Conservation (phyloP, 2,797 vertebrate species). For the Labroides dimidiatus region DNA sequence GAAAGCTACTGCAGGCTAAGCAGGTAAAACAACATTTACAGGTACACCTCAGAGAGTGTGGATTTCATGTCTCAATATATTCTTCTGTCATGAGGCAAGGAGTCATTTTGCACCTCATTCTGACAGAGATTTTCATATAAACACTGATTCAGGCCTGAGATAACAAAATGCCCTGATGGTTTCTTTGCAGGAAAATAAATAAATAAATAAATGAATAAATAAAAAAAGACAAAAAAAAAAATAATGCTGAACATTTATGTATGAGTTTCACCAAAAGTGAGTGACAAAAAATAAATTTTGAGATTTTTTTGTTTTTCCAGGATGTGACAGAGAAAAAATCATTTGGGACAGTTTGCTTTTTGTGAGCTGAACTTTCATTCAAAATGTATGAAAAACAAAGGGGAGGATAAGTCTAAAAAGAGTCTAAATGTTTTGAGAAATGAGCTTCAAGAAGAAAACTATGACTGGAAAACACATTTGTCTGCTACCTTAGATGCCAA, state of each 20-base stretch:
- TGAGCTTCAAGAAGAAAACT: constrained; percentile 1
- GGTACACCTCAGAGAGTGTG: background rate
- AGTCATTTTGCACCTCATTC: too few relatives aligned
- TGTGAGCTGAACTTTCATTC: background rate
- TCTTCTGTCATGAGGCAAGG: too few relatives aligned
- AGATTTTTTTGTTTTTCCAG: too few relatives aligned
- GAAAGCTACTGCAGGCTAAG: too few relatives aligned
- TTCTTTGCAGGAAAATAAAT: too few relatives aligned
- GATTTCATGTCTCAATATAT: too few relatives aligned
- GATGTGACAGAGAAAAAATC: constrained; percentile 16
- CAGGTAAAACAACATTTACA: too few relatives aligned
- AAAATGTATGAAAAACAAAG: background rate
- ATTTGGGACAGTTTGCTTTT: background rate
- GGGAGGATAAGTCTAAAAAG: background rate
- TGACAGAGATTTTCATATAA: background rate
- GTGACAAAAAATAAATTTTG: constrained; percentile 7
- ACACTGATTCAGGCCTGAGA: background rate
- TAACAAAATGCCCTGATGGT: background rate
- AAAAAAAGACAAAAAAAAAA: background rate
- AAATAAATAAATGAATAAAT: too few relatives aligned
- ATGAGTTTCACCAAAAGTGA: background rate
- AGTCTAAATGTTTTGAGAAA: too few relatives aligned
- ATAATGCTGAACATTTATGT: constrained; percentile 6
- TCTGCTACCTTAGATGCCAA: background rate
- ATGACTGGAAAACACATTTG: background rate